These are phyloP conservation scores for Reinhardtius hippoglossoides DNA, from an alignment of 2,113 vertebrate species.

Conservation along the genomic window DNA sequence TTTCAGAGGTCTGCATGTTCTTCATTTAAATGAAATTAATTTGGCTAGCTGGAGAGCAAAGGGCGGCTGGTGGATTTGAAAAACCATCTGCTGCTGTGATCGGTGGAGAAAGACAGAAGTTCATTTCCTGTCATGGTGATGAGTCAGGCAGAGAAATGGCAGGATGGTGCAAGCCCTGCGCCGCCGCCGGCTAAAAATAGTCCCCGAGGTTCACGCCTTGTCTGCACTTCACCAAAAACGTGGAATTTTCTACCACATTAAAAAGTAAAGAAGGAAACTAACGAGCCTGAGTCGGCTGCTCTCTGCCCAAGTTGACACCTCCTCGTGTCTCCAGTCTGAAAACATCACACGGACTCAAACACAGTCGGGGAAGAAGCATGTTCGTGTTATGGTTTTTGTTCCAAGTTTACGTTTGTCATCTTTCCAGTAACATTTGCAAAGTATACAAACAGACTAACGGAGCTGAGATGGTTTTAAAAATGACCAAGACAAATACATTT, in stretches of 20 bases:
- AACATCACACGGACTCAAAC: background rate
- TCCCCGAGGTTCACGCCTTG: conserved; percentile 46
- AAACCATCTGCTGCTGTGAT: conserved; percentile 47
- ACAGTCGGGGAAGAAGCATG: background rate
- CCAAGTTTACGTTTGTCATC: conserved; percentile 29
- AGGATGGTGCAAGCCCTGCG: conserved; percentile 42
- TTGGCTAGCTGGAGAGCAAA: conserved; percentile 49
- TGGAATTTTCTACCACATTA: conserved; percentile 51
- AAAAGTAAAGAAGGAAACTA: conserved; percentile 30
- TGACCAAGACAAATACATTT: too few species aligned
- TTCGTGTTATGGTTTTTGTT: background rate
- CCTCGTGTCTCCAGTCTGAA: conserved; percentile 12
- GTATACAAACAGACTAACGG: too few species aligned
- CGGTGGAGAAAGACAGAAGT: conserved; percentile 31
- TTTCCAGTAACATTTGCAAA: too few species aligned
- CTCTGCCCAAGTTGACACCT: conserved; percentile 27
- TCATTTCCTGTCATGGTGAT: conserved; percentile 52
- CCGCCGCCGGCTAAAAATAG: conserved; percentile 55
- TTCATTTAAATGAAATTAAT: conserved; percentile 27
- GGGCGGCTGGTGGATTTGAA: conserved; percentile 52
- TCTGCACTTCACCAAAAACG: conserved; percentile 62
- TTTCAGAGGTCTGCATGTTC: background rate
- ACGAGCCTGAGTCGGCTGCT: conserved; percentile 19
- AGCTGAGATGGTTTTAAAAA: too few species aligned
- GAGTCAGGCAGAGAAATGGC: conserved; percentile 61